Conservation (phyloP, 2,113 vertebrate species). For the Triplophysa siluroides region DNA sequence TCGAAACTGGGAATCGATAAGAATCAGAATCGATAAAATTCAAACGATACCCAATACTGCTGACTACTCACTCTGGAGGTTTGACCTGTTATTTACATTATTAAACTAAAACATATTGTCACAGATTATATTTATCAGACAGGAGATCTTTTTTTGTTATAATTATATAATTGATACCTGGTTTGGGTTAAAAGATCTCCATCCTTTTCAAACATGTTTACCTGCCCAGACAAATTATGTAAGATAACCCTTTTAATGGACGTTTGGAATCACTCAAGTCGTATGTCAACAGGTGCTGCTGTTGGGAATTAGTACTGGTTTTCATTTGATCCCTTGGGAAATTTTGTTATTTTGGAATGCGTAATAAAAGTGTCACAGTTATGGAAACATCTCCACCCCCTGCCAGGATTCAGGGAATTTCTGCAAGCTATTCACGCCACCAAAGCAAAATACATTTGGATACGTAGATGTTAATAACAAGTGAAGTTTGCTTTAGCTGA, state of each 20-base stretch:
- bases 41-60: too few species aligned
- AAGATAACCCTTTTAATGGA: not conserved
- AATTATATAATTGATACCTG: too few species aligned
- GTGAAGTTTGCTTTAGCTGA: slow-evolving; percentile 10
- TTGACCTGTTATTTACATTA: too few species aligned
- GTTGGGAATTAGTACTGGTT: slow-evolving; percentile 27
- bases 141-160: too few species aligned
- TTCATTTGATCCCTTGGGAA: slow-evolving; percentile 54
- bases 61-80: too few species aligned
- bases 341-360: slow-evolving; percentile 52
- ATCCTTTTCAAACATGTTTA: too few species aligned
- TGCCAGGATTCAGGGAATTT: slow-evolving; percentile 61
- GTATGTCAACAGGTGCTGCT: not conserved
- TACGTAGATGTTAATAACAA: not conserved
- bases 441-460: slow-evolving; percentile 41
- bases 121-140: too few species aligned
- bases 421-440: slow-evolving; percentile 60
- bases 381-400: slow-evolving; percentile 61
- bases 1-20: too few species aligned
- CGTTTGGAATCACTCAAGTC: not conserved
- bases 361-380: slow-evolving; percentile 49
- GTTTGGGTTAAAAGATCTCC: too few species aligned
- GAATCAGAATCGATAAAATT: too few species aligned
- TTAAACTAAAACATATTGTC: too few species aligned
- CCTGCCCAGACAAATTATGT: too few species aligned